These are phyloP conservation scores for Molossus alvarezi DNA, from an alignment of 2,797 vertebrate species.

Conservation along the genomic window DNA sequence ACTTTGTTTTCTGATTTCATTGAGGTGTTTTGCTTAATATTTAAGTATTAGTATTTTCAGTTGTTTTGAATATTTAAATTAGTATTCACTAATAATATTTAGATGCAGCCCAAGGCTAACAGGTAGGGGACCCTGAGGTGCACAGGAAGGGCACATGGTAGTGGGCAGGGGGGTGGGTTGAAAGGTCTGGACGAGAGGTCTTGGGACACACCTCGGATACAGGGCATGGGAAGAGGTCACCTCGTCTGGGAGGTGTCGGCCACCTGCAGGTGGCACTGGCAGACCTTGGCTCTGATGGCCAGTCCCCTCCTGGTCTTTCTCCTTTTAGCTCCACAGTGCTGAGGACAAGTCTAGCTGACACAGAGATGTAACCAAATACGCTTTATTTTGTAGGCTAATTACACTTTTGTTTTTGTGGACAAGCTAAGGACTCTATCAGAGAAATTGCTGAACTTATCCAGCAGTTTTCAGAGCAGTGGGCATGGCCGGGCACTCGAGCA, in stretches of 20 bases:
- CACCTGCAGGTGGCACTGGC: accelerated
- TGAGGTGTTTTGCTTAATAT: background rate
- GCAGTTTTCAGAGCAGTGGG: conserved; percentile 81
- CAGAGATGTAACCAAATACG: background rate
- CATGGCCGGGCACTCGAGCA: conserved; percentile 72
- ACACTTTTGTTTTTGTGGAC: conserved; percentile 88
- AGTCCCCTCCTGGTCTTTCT: accelerated
- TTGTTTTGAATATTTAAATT: background rate
- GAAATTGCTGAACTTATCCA: conserved; percentile 84
- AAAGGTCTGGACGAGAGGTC: background rate
- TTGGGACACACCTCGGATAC: accelerated
- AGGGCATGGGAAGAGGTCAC: accelerated
- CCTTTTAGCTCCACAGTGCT: no score
- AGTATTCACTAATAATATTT: background rate
- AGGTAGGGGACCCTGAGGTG: accelerated
- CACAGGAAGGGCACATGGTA: no score
- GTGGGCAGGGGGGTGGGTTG: background rate
- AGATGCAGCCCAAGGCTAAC: background rate
- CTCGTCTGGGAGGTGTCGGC: accelerated
- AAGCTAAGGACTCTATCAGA: conserved; percentile 87
- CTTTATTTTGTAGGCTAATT: conserved; percentile 88
- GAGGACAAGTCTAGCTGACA: accelerated
- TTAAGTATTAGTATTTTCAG: background rate
- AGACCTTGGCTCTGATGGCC: background rate
- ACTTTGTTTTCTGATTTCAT: background rate